Conservation (phyloP, 2,113 vertebrate genomes). For the Pholis gunnellus region DNA sequence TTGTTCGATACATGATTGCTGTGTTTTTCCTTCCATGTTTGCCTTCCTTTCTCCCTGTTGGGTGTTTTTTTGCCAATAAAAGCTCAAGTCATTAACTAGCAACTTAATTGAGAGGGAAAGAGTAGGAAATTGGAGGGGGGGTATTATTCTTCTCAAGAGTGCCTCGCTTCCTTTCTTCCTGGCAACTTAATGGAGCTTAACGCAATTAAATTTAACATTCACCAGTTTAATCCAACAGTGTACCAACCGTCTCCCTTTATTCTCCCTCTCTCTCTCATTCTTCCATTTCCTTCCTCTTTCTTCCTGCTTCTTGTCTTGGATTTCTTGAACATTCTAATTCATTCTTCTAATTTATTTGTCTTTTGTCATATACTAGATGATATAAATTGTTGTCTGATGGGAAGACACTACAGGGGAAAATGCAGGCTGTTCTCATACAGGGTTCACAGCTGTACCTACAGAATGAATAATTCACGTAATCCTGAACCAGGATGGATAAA, state of each 20-base stretch:
- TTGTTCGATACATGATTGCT: not conserved
- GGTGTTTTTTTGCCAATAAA: conserved; percentile 44
- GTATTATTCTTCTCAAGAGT: conserved; percentile 52
- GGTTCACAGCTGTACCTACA: not conserved
- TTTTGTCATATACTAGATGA: not conserved
- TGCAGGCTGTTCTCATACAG: not conserved
- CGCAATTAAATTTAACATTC: conserved; percentile 61
- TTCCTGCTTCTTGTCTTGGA: not conserved
- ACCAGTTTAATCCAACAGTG: conserved; percentile 49
- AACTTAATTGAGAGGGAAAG: conserved; percentile 49
- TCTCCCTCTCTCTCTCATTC: not conserved
- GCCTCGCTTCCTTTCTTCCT: conserved; percentile 40
- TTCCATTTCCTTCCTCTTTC: not conserved
- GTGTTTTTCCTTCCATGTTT: conserved; percentile 10
- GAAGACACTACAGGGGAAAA: not conserved
- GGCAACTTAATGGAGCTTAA: conserved; percentile 69
- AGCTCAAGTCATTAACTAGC: conserved; percentile 51
- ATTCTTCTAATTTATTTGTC: not conserved
- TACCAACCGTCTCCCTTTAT: not conserved
- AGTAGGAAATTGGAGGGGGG: conserved; percentile 20
- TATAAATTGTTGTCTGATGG: too few relatives aligned
- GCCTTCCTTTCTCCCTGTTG: conserved; percentile 6
- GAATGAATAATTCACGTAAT: too few relatives aligned
- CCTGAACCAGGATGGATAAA: too few relatives aligned
- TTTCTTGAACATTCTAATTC: not conserved